Conservation (phyloP, 2,113 vertebrate species). For the Puffinus mauretanicus region DNA sequence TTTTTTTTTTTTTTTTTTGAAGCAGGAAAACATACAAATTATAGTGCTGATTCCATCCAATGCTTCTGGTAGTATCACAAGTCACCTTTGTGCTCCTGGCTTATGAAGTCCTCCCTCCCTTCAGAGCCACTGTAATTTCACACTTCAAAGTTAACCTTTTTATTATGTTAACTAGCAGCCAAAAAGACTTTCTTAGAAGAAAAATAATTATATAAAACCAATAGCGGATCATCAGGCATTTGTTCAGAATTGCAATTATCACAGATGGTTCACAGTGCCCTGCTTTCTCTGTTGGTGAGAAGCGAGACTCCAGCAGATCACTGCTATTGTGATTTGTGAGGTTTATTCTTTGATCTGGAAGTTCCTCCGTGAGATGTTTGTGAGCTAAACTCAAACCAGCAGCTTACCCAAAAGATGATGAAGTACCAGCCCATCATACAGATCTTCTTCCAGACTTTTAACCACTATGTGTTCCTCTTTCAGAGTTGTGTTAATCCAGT, state of each 20-base stretch:
- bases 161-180: background rate
- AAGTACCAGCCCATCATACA: constrained; percentile 91
- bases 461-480: constrained; percentile 88
- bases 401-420: constrained; percentile 91
- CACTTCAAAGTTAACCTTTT: background rate
- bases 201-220: background rate
- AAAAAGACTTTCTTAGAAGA: background rate
- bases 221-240: background rate
- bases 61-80: background rate
- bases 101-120: background rate
- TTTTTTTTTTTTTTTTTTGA: background rate
- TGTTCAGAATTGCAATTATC: background rate
- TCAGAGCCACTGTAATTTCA: background rate
- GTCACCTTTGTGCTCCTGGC: background rate
- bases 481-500: constrained; percentile 88
- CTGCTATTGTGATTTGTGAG: rapidly evolving
- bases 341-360: background rate
- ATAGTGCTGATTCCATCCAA: background rate
- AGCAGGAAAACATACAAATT: background rate
- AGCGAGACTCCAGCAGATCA: background rate
- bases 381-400: background rate
- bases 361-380: background rate
- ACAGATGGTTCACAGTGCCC: background rate
- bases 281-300: background rate
- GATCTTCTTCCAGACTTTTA: constrained; percentile 87